Conservation (phyloP, 2,797 vertebrate genomes). For the Mus minutoides region DNA sequence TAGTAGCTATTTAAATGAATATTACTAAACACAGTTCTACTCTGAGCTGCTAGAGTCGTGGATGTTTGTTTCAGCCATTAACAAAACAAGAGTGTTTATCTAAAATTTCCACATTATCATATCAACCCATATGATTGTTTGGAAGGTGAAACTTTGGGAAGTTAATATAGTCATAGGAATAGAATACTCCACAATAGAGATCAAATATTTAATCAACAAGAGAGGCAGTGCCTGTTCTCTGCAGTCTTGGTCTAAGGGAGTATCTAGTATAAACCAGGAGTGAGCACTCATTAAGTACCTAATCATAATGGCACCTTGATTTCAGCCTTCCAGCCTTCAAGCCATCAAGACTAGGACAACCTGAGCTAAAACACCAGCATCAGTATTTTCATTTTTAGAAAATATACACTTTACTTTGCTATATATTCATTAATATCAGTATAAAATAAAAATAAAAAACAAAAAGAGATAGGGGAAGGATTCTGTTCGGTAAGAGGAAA, state of each 20-base stretch:
- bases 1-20: background rate
- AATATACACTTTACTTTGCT: background rate
- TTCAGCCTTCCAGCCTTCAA: background rate
- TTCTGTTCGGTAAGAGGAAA: background rate
- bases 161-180: background rate
- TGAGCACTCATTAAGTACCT: background rate
- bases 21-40: background rate
- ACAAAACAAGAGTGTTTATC: too few relatives aligned
- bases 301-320: background rate
- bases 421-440: conserved; percentile 20
- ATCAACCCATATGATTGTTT: background rate
- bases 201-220: background rate
- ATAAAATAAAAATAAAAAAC: conserved; percentile 9
- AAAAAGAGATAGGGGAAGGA: background rate
- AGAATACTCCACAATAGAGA: background rate
- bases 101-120: background rate
- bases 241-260: too few relatives aligned
- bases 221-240: background rate
- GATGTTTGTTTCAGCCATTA: background rate
- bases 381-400: background rate
- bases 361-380: background rate
- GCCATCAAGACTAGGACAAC: background rate
- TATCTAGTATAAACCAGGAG: background rate
- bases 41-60: background rate
- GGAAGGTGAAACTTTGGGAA: background rate